Evolutionary conservation across 2,113 vertebrate genomes (phyloP).

Genomic region (Poeciliopsis prolifica): DNA sequence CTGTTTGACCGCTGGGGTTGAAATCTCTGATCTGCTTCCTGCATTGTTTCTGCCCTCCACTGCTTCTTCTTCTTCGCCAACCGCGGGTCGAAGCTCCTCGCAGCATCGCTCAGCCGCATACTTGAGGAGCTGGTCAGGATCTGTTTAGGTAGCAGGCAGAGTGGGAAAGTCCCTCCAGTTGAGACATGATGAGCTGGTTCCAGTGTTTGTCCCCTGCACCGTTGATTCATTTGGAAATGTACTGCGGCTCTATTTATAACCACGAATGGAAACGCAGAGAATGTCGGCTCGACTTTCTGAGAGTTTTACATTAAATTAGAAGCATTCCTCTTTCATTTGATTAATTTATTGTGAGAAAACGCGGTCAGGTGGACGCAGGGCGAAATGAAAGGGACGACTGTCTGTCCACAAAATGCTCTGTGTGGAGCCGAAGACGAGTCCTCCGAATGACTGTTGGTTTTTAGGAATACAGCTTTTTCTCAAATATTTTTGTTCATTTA

Average conservation of each 20-base stretch:
- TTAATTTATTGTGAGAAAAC: no score
- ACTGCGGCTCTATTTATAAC: slow-evolving; percentile 37
- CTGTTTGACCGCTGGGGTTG: no score
- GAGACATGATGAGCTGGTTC: slow-evolving; percentile 36
- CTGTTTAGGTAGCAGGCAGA: slow-evolving; percentile 71
- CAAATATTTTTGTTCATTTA: no score
- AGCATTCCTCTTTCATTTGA: no score
- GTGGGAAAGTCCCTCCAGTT: slow-evolving; percentile 73
- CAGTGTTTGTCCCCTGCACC: slow-evolving; percentile 40
- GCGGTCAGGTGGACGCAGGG: no score
- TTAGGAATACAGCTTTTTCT: no score
- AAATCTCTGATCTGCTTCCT: no score
- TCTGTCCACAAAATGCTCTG: no score
- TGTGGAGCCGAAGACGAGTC: no score
- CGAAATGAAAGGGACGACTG: no score
- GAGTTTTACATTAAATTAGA: neutral
- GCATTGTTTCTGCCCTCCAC: slow-evolving; percentile 10
- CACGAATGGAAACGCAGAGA: slow-evolving; percentile 16
- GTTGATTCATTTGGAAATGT: slow-evolving; percentile 55
- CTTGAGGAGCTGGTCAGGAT: slow-evolving; percentile 57
- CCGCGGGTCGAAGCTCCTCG: slow-evolving; percentile 40
- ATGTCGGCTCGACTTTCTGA: neutral
- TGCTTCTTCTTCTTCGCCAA: slow-evolving; percentile 21
- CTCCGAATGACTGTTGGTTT: no score
- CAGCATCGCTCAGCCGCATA: slow-evolving; percentile 37